Percentiles rank a stretch among this genome's conserved stretches.
These are phyloP conservation scores for Volucella zonaria DNA, from an alignment of 2,888 invertebrate genomes.

Conservation along the genomic window DNA sequence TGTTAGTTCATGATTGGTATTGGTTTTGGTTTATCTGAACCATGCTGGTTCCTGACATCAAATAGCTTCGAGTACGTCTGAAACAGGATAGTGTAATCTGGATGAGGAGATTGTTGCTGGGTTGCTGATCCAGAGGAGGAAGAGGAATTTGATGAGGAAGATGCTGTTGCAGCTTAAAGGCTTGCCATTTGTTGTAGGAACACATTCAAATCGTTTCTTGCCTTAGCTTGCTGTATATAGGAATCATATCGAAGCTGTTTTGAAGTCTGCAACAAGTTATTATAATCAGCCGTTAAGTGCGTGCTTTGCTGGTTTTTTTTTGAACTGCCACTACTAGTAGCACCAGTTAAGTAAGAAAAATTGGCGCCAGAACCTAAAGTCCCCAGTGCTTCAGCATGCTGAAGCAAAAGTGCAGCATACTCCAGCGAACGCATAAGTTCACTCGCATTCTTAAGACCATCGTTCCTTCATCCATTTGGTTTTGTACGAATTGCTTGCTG, in stretches of 20 bases:
- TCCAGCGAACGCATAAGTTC: slow-evolving; percentile 82
- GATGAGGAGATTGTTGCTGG: no score
- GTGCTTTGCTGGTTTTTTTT: slow-evolving; percentile 74
- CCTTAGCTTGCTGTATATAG: slow-evolving; percentile 80
- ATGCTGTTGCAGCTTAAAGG: slow-evolving; percentile 77
- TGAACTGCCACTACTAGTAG: slow-evolving; percentile 73
- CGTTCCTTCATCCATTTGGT: slow-evolving; percentile 82
- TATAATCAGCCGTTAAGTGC: slow-evolving; percentile 80
- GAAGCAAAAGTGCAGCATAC: slow-evolving; percentile 81
- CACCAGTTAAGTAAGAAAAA: slow-evolving; percentile 80
- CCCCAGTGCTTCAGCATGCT: slow-evolving; percentile 82
- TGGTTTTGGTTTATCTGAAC: slow-evolving; percentile 73
- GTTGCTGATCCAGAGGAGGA: slow-evolving; percentile 62
- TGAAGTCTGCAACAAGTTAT: slow-evolving; percentile 81
- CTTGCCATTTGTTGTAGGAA: slow-evolving; percentile 81
- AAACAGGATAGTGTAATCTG: no score
- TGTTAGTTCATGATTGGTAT: slow-evolving; percentile 78
- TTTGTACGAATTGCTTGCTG: slow-evolving; percentile 81
- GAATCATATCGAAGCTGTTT: slow-evolving; percentile 82
- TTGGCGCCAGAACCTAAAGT: slow-evolving; percentile 81
- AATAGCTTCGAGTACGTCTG: slow-evolving; percentile 82
- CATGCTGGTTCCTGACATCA: slow-evolving; percentile 80
- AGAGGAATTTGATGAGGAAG: slow-evolving; percentile 69
- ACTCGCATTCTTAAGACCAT: slow-evolving; percentile 82
- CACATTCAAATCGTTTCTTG: slow-evolving; percentile 80